Evolutionary conservation across 2,113 vertebrate genomes (phyloP).

Genomic region (Hemiscyllium ocellatum): DNA sequence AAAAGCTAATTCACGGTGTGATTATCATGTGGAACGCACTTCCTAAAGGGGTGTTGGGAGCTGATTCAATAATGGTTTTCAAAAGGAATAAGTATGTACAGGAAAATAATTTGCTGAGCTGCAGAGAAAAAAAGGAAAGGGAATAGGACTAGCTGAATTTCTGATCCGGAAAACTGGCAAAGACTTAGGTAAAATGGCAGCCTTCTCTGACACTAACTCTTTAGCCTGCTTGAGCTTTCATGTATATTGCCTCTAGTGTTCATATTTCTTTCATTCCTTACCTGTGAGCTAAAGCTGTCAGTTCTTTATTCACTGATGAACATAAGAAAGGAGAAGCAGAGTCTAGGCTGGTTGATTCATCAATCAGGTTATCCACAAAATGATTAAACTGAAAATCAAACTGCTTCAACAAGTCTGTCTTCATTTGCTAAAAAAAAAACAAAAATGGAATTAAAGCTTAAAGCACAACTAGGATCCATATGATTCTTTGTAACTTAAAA

Average conservation of each 20-base stretch:
- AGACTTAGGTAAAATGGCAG: neutral
- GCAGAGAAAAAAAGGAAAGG: neutral
- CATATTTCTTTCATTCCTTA: neutral
- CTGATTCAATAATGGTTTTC: neutral
- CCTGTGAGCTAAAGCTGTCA: constrained; percentile 38
- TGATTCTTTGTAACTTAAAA: neutral
- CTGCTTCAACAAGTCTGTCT: constrained; percentile 77
- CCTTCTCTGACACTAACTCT: neutral
- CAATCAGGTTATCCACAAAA: constrained; percentile 79
- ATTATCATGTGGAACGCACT: neutral
- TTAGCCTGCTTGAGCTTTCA: neutral
- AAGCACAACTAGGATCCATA: neutral
- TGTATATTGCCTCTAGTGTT: neutral
- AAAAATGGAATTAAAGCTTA: neutral
- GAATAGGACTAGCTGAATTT: neutral
- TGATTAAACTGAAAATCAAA: constrained; percentile 80
- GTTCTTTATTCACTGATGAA: constrained; percentile 61
- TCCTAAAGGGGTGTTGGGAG: neutral
- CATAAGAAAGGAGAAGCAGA: constrained; percentile 60
- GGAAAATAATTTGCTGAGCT: neutral
- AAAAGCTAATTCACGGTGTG: neutral
- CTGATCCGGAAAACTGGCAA: neutral
- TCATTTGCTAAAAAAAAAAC: constrained; percentile 64
- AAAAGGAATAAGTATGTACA: neutral
- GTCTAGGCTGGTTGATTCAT: constrained; percentile 69